Percentiles rank a stretch among this genome's conserved stretches.
Evolutionary conservation across 2,113 vertebrate genomes (phyloP).

Genomic region (Phylloscopus whistleri): DNA sequence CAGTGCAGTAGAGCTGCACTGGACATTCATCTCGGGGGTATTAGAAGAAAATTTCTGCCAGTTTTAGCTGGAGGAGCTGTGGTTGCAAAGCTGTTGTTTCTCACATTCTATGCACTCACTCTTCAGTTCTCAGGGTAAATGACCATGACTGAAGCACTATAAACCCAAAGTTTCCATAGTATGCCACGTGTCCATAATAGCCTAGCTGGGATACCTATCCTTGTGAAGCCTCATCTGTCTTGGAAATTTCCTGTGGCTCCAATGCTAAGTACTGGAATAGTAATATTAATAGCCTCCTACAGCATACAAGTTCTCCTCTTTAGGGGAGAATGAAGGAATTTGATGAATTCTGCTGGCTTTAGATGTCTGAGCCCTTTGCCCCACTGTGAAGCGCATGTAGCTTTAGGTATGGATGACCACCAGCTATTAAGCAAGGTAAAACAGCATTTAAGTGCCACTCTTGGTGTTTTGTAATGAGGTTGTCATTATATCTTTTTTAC

Average conservation of each 20-base stretch:
- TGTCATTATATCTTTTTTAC: background rate
- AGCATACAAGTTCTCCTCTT: background rate
- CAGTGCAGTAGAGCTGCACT: background rate
- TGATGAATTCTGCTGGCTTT: background rate
- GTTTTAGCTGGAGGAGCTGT: background rate
- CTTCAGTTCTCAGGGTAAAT: background rate
- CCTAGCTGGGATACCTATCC: background rate
- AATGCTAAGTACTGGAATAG: background rate
- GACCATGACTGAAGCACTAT: background rate
- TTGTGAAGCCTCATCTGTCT: background rate
- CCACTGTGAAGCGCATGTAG: accelerated
- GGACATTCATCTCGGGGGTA: accelerated
- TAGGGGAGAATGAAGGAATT: background rate
- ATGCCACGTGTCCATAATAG: accelerated
- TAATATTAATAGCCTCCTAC: background rate
- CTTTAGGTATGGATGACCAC: accelerated
- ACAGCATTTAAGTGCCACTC: background rate
- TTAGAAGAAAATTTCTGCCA: background rate
- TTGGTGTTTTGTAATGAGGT: background rate
- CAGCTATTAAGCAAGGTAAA: background rate
- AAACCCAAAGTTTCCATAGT: background rate
- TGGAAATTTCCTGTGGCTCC: background rate
- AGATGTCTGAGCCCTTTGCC: background rate
- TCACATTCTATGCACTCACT: background rate
- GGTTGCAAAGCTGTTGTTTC: background rate